A percentile compares a stretch with the other conserved stretches of the same genome.
These are phyloP conservation scores for Sternotherus odoratus DNA, from an alignment of 2,797 vertebrate species.

Conservation along the genomic window DNA sequence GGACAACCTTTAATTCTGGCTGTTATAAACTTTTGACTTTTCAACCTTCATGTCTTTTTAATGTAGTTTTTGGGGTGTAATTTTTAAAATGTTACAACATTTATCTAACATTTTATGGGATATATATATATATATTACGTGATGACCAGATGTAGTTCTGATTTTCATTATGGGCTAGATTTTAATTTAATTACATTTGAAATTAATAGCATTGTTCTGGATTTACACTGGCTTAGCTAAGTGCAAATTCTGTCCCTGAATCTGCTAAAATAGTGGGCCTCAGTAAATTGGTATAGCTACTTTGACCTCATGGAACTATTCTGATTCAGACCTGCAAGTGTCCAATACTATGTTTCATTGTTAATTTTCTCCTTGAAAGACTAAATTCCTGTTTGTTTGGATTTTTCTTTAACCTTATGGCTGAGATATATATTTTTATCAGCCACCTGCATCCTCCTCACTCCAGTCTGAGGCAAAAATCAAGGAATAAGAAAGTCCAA, in stretches of 20 bases:
- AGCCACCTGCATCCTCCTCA: slow-evolving; percentile 70
- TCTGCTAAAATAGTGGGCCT: not conserved
- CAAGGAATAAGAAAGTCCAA: slow-evolving; percentile 75
- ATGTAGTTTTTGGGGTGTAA: not conserved
- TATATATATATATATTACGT: not conserved
- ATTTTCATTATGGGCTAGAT: not conserved
- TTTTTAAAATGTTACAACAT: not conserved
- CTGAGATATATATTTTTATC: slow-evolving; percentile 76
- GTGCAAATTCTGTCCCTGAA: not conserved
- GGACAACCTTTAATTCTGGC: not conserved
- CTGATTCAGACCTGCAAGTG: slow-evolving; percentile 14
- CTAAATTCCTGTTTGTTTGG: slow-evolving; percentile 65
- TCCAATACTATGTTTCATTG: slow-evolving; percentile 11
- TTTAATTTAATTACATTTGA: not conserved
- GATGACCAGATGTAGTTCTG: not conserved
- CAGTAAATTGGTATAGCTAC: slow-evolving; percentile 8
- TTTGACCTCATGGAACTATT: slow-evolving; percentile 11
- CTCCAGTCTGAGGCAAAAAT: slow-evolving; percentile 74
- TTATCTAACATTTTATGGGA: not conserved
- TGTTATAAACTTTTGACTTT: not conserved
- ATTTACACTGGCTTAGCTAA: not conserved
- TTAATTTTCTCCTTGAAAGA: slow-evolving; percentile 43
- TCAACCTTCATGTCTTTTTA: not conserved
- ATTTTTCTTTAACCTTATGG: slow-evolving; percentile 72
- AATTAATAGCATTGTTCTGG: not conserved